Conservation (phyloP, 2,797 vertebrate species). For the Lepidocolaptes lacrymiger region DNA sequence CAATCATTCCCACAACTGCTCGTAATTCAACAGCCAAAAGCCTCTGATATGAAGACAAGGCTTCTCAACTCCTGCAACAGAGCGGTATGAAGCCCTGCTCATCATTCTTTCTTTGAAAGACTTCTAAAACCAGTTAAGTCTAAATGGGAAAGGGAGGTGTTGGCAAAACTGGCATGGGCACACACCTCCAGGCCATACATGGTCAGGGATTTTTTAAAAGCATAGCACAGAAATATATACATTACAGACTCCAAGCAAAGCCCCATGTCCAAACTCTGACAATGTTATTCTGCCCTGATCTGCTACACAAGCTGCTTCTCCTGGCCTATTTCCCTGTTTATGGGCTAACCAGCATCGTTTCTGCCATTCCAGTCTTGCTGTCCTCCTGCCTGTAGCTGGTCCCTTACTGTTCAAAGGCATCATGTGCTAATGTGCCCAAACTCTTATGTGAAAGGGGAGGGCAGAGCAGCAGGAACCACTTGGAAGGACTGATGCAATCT, state of each 20-base stretch:
- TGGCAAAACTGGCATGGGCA: not conserved
- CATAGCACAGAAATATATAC: not conserved
- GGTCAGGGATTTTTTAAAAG: not conserved
- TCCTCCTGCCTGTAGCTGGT: not conserved
- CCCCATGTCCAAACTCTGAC: not conserved
- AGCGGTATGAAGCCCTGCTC: not conserved
- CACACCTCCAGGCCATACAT: not conserved
- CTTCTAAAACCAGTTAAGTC: not conserved
- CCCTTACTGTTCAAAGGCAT: not conserved
- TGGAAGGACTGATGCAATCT: not conserved
- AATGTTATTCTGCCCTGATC: rapidly evolving
- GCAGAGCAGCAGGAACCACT: not conserved
- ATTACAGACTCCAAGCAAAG: not conserved
- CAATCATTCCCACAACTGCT: not conserved
- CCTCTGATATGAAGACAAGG: not conserved
- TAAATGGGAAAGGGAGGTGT: not conserved
- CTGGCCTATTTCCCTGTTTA: not conserved
- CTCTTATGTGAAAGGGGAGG: not conserved
- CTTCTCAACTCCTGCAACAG: not conserved
- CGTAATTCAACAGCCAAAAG: not conserved
- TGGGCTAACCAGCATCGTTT: not conserved
- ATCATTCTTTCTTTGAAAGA: not conserved
- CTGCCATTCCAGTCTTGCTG: not conserved
- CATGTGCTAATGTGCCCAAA: not conserved
- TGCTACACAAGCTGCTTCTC: not conserved